A percentile compares a stretch with the other conserved stretches of the same genome.
Conservation (phyloP, 2,113 vertebrate species). For the Seriola rivoliana region DNA sequence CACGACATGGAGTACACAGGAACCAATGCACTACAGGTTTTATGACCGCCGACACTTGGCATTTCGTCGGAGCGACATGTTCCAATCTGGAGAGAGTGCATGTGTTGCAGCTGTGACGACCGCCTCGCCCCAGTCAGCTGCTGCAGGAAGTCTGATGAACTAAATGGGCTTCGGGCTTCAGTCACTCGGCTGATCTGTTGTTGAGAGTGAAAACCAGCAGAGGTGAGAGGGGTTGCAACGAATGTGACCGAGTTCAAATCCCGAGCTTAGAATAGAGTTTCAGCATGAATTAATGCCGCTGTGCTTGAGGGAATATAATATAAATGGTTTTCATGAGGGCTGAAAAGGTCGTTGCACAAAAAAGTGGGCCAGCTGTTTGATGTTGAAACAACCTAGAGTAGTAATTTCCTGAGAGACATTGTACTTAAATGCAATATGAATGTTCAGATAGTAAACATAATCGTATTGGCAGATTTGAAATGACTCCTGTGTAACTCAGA, state of each 20-base stretch:
- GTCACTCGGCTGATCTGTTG: slow-evolving; percentile 49
- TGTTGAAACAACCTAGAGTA: slow-evolving; percentile 60
- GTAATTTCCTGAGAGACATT: slow-evolving; percentile 67
- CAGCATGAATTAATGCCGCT: slow-evolving; percentile 70
- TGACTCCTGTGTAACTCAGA: slow-evolving; percentile 50
- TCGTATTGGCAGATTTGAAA: slow-evolving; percentile 55
- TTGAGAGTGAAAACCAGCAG: slow-evolving; percentile 42
- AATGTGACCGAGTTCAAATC: slow-evolving; percentile 58
- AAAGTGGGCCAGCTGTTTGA: slow-evolving; percentile 59
- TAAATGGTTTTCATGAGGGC: slow-evolving; percentile 71
- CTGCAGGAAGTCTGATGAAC: slow-evolving; percentile 32
- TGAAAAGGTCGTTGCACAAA: slow-evolving; percentile 78
- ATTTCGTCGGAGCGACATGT: slow-evolving; percentile 50
- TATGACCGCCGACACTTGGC: slow-evolving; percentile 60
- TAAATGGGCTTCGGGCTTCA: slow-evolving; percentile 56
- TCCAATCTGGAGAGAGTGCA: slow-evolving; percentile 38
- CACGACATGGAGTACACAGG: slow-evolving; percentile 32
- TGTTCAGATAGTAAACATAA: slow-evolving; percentile 61
- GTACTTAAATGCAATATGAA: slow-evolving; percentile 50
- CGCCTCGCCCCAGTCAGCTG: slow-evolving; percentile 7
- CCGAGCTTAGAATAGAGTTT: slow-evolving; percentile 64
- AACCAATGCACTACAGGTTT: slow-evolving; percentile 33
- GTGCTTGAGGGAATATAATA: slow-evolving; percentile 69
- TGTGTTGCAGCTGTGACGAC: slow-evolving; percentile 30
- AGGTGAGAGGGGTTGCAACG: slow-evolving; percentile 56